Evolutionary conservation across 2,113 vertebrate genomes (phyloP).

Genomic region (Osmerus mordax): DNA sequence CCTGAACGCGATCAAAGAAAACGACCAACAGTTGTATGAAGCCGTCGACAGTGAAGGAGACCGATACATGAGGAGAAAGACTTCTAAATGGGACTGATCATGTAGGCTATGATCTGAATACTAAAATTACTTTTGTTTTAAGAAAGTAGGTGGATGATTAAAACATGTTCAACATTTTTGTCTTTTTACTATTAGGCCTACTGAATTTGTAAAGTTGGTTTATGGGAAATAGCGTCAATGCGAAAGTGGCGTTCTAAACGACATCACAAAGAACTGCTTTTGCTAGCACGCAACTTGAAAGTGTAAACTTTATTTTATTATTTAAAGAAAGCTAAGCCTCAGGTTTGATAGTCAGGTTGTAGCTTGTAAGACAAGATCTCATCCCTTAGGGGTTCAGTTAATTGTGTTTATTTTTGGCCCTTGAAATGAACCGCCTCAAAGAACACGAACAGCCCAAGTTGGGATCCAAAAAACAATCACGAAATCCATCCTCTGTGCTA

Average conservation of each 20-base stretch:
- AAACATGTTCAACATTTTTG: not conserved
- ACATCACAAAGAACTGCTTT: not conserved
- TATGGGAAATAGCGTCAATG: not conserved
- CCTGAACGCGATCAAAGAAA: slow-evolving; percentile 83
- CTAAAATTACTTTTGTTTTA: not conserved
- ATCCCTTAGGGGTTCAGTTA: not conserved
- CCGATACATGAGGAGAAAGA: slow-evolving; percentile 80
- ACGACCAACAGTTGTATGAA: slow-evolving; percentile 86
- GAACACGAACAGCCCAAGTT: not conserved
- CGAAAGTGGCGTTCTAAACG: not conserved
- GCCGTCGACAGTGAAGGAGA: slow-evolving; percentile 84
- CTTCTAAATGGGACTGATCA: slow-evolving; percentile 89
- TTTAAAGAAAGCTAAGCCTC: not conserved
- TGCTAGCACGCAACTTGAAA: not conserved
- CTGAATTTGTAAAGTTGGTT: too few species aligned
- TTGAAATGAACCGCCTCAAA: not conserved
- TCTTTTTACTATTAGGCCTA: too few species aligned
- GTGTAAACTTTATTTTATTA: not conserved
- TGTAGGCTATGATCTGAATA: not conserved
- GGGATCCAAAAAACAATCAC: not conserved
- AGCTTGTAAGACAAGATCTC: too few species aligned
- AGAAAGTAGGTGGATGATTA: not conserved
- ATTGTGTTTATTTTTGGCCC: too few species aligned
- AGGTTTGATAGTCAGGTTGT: too few species aligned
- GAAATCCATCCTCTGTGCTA: not conserved